Evolutionary conservation across 2,888 invertebrate species (phyloP), one percentile per base, ranked within the genome.

Genomic region (Phymatocera aterrima): DNA sequence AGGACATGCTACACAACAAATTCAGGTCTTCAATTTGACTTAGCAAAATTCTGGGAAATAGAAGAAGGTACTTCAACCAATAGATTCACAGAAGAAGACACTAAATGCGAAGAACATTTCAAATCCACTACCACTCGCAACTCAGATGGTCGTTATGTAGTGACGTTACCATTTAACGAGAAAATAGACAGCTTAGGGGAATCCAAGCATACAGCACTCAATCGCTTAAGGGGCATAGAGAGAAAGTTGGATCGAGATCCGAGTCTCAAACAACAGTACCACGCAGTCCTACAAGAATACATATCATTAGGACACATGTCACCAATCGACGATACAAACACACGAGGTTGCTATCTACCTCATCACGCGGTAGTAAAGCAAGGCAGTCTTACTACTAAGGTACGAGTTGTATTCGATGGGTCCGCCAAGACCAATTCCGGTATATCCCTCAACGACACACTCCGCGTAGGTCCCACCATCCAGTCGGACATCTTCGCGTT

Each of bases 1-100:
- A n/a, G 10, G 24, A 24, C 77, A 15, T 31, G n/a, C 34, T 34
- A 54, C 18, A 65, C 24, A 74, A 28, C 60, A 10, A 60, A 3
- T n/a, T 40, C 24, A 1, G 57, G 15, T 6, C 6, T 15, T 18
- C 15, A 57, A 8, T 64, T 64, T 24, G 78, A 79, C n/a, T 21
- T 79, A 8, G 61, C 37, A 4, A 61, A 60, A n/a, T 77, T 78
- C 12, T 80, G 80, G 78, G 61, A 80, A 34, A 80, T 80, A 2
- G 80, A 80, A n/a, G 80, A 70, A 60, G 74, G 75, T 8, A 43
- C 57, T 31, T 28, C 54, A 4, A 21, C 24, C 18, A 74, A 24
- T 18, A 46, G 48, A 10, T 24, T 43, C 21, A 74, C 80, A 12
- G 31, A 28, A 21, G 77, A 79, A 15, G 79, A 80, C 31, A 21